These are phyloP conservation scores for Alouatta palliata DNA, from an alignment of 2,113 vertebrate species.

Conservation along the genomic window DNA sequence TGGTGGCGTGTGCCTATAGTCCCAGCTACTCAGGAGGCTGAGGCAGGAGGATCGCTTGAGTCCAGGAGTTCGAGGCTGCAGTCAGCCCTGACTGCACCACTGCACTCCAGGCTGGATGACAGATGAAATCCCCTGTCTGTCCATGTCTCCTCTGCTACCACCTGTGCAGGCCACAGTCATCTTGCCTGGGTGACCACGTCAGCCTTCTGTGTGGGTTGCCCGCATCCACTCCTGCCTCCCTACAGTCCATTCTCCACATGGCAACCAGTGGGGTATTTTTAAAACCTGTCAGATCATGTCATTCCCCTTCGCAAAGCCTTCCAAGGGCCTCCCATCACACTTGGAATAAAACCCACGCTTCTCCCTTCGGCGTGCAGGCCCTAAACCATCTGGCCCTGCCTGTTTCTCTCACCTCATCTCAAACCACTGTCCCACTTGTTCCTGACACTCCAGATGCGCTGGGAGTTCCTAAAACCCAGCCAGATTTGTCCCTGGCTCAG, in stretches of 20 bases:
- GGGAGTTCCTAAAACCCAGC: not conserved
- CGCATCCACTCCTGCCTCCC: not conserved
- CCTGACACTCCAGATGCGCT: not conserved
- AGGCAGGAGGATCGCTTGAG: no score
- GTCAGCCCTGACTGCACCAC: no score
- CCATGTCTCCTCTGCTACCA: not conserved
- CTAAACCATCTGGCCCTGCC: not conserved
- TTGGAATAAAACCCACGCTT: constrained; percentile 13
- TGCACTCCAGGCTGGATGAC: no score
- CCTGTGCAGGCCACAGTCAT: not conserved
- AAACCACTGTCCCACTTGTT: not conserved
- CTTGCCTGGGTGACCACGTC: not conserved
- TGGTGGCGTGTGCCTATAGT: no score
- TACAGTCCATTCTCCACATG: not conserved
- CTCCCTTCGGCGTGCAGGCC: not conserved
- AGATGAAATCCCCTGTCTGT: no score
- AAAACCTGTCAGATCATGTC: constrained; percentile 47
- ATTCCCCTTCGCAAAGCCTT: constrained; percentile 2
- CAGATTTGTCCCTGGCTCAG: not conserved
- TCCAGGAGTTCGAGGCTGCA: no score
- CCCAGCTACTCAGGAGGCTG: no score
- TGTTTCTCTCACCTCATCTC: not conserved
- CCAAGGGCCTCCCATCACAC: constrained; percentile 26
- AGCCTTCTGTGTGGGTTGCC: not conserved
- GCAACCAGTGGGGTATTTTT: not conserved